Percentiles rank a stretch among this genome's conserved stretches.
Conservation (phyloP, 2,888 invertebrate species). For the Eristalis tenax region DNA sequence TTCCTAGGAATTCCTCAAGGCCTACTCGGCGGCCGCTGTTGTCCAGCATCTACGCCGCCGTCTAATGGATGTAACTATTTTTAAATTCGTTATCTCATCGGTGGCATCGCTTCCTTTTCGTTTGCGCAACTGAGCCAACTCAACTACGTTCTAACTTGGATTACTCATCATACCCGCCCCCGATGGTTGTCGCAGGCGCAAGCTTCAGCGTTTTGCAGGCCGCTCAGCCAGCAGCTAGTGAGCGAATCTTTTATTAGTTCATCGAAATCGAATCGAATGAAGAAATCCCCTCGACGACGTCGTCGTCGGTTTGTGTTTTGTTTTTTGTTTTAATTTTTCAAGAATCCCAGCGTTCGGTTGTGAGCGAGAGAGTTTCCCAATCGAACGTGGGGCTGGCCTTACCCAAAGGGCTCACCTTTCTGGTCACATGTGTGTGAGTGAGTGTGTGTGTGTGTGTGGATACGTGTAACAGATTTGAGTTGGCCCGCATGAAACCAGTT, state of each 20-base stretch:
- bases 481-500: slow-evolving; percentile 55
- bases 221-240: neutral
- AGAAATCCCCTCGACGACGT: slow-evolving; percentile 54
- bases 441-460: neutral
- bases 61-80: slow-evolving; percentile 15
- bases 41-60: neutral
- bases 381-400: slow-evolving; percentile 41
- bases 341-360: slow-evolving; percentile 25
- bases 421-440: neutral
- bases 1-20: slow-evolving; percentile 38
- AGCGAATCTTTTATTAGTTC: neutral
- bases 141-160: slow-evolving; percentile 5
- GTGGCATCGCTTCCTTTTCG: slow-evolving; percentile 18
- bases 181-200: neutral
- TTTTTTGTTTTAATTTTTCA: slow-evolving; percentile 30
- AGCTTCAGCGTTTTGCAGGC: neutral
- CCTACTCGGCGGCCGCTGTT: neutral
- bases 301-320: neutral
- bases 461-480: slow-evolving; percentile 40
- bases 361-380: slow-evolving; percentile 42
- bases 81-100: slow-evolving; percentile 7
- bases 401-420: slow-evolving; percentile 66
- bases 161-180: slow-evolving; percentile 29
- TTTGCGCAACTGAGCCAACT: neutral
- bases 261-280: slow-evolving; percentile 15